Base-by-base conservation (phyloP, 2,797 vertebrate genomes). In the Gymnothorax reevesii region DNA sequence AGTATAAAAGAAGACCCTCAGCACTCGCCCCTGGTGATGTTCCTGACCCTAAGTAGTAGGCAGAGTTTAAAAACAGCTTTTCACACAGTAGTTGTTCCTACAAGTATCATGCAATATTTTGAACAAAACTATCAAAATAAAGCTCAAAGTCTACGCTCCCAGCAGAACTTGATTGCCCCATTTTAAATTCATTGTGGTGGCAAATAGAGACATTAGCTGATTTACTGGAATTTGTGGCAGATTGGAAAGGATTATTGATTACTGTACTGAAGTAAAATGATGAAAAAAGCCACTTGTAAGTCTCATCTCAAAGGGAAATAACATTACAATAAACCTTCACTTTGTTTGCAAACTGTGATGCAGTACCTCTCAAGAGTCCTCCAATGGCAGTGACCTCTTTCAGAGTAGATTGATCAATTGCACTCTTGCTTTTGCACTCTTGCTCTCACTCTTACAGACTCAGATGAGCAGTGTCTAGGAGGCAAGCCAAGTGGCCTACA, bases 181-280 rank as follows among this genome's bases (percentile, higher is more conserved):
- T n/a, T n/a, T n/a, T n/a, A n/a, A n/a, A n/a, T n/a, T n/a, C n/a
- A n/a, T n/a, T n/a, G n/a, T n/a, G n/a, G n/a, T n/a, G n/a, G n/a
- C n/a, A n/a, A n/a, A n/a, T n/a, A n/a, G n/a, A n/a, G n/a, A n/a
- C n/a, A 91, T 91, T 90, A 86, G 85, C 87, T 91, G 86, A 92
- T 91, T 89, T 92, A 90, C 88, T 57, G 86, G 87, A 85, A 90
- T 86, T 82, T 84, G 22, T 55, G 33, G 83, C 84, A 54, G 17
- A 88, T 85, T 83, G 84, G 83, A 55, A 75, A 82, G 75, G 89
- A 91, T 92, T 92, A 87, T 73, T 84, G 89, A 93, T 88, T 88
- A 89, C 22, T 59, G 25, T 42, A 49, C 54, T 4, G 9, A 27
- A 77, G 13, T 54, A 59, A 59, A 60, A 79, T 62, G 85, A 66